Evolutionary conservation across 2,797 vertebrate genomes (phyloP).

Genomic region (Coregonus suidteri): DNA sequence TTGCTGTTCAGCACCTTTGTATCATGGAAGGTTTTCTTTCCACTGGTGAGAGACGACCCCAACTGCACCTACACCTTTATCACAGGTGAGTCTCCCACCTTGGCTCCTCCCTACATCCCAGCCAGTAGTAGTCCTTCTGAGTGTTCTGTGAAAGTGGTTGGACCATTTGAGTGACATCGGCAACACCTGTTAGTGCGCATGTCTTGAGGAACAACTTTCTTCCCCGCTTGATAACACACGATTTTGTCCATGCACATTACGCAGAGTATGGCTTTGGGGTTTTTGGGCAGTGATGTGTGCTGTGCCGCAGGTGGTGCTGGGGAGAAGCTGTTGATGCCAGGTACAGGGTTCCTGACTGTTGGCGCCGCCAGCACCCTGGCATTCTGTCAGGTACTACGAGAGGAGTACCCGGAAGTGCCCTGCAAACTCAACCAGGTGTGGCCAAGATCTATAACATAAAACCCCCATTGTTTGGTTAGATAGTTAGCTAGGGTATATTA

Average conservation of each 20-base stretch:
- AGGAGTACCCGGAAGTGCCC: slow-evolving; percentile 80
- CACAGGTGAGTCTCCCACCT: slow-evolving; percentile 72
- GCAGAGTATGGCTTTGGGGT: neutral
- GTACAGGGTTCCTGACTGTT: slow-evolving; percentile 83
- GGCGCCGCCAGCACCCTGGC: slow-evolving; percentile 80
- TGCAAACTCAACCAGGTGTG: slow-evolving; percentile 81
- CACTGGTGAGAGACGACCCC: slow-evolving; percentile 76
- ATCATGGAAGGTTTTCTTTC: slow-evolving; percentile 82
- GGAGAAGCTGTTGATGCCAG: slow-evolving; percentile 83
- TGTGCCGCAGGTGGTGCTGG: slow-evolving; percentile 77
- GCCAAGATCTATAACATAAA: neutral
- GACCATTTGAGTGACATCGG: neutral
- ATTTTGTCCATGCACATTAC: neutral
- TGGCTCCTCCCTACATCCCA: neutral
- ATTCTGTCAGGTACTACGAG: slow-evolving; percentile 81
- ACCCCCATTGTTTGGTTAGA: neutral
- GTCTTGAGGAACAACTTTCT: neutral
- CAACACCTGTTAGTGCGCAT: neutral
- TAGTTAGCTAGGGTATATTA: neutral
- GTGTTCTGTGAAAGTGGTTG: neutral
- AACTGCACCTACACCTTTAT: slow-evolving; percentile 83
- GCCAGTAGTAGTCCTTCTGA: neutral
- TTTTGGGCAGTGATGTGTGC: neutral
- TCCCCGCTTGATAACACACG: neutral
- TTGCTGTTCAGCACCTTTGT: slow-evolving; percentile 80